Conservation (phyloP, 2,888 invertebrate species). For the Phytoseiulus persimilis region DNA sequence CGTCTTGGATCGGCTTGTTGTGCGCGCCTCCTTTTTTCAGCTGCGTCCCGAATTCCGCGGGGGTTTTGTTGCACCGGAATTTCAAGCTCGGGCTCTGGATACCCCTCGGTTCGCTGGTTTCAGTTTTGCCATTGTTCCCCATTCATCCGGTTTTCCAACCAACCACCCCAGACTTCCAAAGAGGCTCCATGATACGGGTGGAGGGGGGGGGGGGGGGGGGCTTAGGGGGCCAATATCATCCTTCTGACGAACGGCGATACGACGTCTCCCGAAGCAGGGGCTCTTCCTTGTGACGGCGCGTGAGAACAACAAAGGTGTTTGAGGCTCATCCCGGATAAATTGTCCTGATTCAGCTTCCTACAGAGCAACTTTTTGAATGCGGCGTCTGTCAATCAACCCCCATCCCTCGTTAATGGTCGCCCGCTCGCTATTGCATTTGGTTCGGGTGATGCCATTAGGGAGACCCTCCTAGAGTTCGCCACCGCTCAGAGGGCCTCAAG, state of each 20-base stretch:
- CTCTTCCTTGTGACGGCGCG: too few species aligned
- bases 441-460: neutral
- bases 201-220: too few species aligned
- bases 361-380: neutral
- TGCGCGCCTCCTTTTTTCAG: neutral
- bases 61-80: neutral
- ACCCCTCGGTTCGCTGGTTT: neutral
- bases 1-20: neutral
- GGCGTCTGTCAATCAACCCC: neutral
- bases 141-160: too few species aligned
- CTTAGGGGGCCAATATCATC: too few species aligned
- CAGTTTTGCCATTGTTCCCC: neutral
- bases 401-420: too few species aligned
- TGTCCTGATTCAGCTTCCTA: neutral
- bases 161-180: too few species aligned
- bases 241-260: too few species aligned
- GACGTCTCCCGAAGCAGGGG: too few species aligned
- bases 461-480: neutral
- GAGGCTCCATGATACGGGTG: too few species aligned
- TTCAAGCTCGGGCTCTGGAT: neutral
- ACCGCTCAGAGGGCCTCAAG: neutral
- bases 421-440: too few species aligned
- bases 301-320: too few species aligned
- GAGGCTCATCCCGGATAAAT: neutral
- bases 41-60: neutral